A percentile compares a stretch with the other conserved stretches of the same genome.
Evolutionary conservation across 2,113 vertebrate species (phyloP).

Genomic region (Rutilus rutilus): DNA sequence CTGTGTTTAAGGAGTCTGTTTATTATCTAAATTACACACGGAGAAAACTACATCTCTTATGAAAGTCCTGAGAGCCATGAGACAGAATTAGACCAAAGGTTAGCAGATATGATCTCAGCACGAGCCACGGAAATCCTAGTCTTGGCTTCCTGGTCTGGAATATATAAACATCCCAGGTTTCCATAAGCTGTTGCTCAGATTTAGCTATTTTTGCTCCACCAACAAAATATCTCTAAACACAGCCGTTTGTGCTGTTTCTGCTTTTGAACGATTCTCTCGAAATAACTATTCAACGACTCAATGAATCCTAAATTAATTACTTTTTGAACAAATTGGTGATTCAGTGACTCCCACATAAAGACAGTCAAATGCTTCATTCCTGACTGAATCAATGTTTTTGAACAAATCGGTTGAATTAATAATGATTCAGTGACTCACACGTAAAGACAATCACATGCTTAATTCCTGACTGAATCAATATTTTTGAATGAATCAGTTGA

Average conservation of each 20-base stretch:
- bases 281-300: background rate
- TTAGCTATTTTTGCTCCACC: background rate
- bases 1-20: background rate
- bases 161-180: background rate
- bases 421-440: no score
- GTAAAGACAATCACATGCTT: no score
- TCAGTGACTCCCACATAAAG: no score
- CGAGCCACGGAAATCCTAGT: background rate
- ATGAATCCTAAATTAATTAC: background rate
- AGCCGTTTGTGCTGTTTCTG: background rate
- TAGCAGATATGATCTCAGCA: background rate
- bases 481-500: background rate
- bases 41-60: background rate
- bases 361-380: no score
- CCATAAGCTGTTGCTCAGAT: background rate
- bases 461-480: no score
- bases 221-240: background rate
- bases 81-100: background rate
- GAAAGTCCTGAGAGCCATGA: background rate
- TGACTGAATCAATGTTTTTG: no score
- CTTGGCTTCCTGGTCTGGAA: background rate
- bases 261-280: background rate
- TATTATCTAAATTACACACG: background rate
- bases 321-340: background rate
- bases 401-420: background rate